Percentiles rank a stretch among this genome's conserved stretches.
Evolutionary conservation across 2,113 vertebrate genomes (phyloP).

Genomic region (Mobula hypostoma): DNA sequence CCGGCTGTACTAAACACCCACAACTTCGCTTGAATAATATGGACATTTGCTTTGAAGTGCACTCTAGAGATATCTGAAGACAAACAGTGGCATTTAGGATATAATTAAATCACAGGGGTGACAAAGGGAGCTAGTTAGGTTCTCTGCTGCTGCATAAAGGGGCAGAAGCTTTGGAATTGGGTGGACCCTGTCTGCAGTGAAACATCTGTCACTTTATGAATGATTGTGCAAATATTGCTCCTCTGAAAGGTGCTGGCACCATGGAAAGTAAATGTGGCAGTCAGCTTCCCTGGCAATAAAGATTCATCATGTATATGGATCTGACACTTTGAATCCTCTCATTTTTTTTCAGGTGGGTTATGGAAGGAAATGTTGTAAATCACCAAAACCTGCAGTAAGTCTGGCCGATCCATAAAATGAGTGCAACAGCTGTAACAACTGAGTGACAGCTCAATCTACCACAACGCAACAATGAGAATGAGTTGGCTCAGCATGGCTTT

Average conservation of each 20-base stretch:
- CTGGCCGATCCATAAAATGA: not conserved
- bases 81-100: not conserved
- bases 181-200: not conserved
- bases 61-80: not conserved
- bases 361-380: not conserved
- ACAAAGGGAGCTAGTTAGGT: not conserved
- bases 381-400: not conserved
- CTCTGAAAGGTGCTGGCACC: not conserved
- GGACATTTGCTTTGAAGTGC: not conserved
- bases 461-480: not conserved
- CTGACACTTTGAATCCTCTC: conserved; percentile 13
- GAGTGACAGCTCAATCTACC: not conserved
- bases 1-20: not conserved
- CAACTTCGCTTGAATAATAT: not conserved
- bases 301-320: not conserved
- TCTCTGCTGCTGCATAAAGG: not conserved
- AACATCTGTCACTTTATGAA: not conserved
- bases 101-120: not conserved
- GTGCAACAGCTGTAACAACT: not conserved
- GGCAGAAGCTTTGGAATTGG: not conserved
- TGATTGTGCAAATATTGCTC: not conserved
- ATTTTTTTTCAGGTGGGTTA: not conserved
- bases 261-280: not conserved
- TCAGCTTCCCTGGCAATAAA: conserved; percentile 14
- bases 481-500: not conserved